Conservation (phyloP, 2,797 vertebrate species). For the Nannoperca australis region DNA sequence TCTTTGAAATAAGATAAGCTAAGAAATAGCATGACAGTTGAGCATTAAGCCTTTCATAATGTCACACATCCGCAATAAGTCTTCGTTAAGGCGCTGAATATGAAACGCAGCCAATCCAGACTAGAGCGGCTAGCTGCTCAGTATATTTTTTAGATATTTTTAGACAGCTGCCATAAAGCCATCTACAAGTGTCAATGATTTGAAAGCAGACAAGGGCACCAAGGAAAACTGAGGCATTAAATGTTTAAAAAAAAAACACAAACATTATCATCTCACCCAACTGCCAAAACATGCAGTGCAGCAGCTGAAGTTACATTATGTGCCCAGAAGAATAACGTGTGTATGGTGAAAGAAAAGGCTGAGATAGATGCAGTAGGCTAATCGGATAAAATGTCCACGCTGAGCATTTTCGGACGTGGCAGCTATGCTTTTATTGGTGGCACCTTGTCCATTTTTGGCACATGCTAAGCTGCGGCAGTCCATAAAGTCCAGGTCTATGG, state of each 20-base stretch:
- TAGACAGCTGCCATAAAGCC: slow-evolving; percentile 29
- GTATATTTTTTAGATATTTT: slow-evolving; percentile 22
- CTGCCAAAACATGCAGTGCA: slow-evolving; percentile 14
- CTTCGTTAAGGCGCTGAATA: not conserved
- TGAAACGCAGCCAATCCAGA: slow-evolving; percentile 11
- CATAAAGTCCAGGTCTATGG: slow-evolving; percentile 26
- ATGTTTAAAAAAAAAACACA: slow-evolving; percentile 54
- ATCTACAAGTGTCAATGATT: slow-evolving; percentile 28
- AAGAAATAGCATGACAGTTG: slow-evolving; percentile 3
- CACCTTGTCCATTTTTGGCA: slow-evolving; percentile 38
- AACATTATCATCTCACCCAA: slow-evolving; percentile 11
- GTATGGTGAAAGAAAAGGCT: slow-evolving; percentile 16
- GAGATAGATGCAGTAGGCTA: not conserved
- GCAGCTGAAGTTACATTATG: not conserved
- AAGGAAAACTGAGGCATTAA: slow-evolving; percentile 29
- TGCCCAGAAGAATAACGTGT: not conserved
- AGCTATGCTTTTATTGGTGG: slow-evolving; percentile 39
- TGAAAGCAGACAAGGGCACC: slow-evolving; percentile 32
- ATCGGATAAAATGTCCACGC: not conserved
- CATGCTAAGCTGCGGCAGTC: not conserved
- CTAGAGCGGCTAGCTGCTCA: slow-evolving; percentile 3
- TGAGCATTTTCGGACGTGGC: slow-evolving; percentile 33
- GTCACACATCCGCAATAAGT: slow-evolving; percentile 15
- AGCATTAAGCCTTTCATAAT: slow-evolving; percentile 34
- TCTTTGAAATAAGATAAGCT: slow-evolving; percentile 33